These are phyloP conservation scores for Cercopithecus mona DNA, from an alignment of 2,113 vertebrate genomes.

Conservation along the genomic window DNA sequence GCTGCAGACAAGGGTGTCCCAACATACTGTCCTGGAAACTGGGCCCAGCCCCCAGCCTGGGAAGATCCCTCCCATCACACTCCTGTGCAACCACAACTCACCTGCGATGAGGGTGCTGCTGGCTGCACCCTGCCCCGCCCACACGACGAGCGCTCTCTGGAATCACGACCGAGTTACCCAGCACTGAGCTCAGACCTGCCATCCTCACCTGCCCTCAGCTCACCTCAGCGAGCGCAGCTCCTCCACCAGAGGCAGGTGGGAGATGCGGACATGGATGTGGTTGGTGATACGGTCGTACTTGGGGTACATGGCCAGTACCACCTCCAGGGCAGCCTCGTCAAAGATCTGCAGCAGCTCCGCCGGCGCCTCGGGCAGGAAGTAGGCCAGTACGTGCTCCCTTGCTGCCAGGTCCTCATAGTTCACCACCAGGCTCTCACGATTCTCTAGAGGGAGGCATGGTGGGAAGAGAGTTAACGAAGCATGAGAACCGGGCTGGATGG, in stretches of 20 bases:
- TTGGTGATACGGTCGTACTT: slow-evolving; percentile 96
- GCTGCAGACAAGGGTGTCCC: rapidly evolving
- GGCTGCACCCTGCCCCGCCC: not conserved
- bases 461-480: not conserved
- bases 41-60: not conserved
- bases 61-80: not conserved
- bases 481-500: rapidly evolving
- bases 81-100: not conserved
- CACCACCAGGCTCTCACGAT: slow-evolving; percentile 96
- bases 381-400: slow-evolving; percentile 96
- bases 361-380: slow-evolving; percentile 96
- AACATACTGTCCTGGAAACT: not conserved
- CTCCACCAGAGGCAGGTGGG: slow-evolving; percentile 96
- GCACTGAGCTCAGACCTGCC: no score
- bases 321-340: slow-evolving; percentile 96
- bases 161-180: rapidly evolving
- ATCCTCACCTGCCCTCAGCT: not conserved
- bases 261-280: slow-evolving; percentile 96
- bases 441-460: slow-evolving; percentile 84
- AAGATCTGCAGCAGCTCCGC: slow-evolving; percentile 98
- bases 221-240: slow-evolving; percentile 96
- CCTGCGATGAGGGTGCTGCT: not conserved
- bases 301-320: slow-evolving; percentile 98
- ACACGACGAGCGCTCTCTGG: rapidly evolving
- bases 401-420: slow-evolving; percentile 98